Conservation (phyloP, 2,888 invertebrate genomes). For the Dicycla oo region DNA sequence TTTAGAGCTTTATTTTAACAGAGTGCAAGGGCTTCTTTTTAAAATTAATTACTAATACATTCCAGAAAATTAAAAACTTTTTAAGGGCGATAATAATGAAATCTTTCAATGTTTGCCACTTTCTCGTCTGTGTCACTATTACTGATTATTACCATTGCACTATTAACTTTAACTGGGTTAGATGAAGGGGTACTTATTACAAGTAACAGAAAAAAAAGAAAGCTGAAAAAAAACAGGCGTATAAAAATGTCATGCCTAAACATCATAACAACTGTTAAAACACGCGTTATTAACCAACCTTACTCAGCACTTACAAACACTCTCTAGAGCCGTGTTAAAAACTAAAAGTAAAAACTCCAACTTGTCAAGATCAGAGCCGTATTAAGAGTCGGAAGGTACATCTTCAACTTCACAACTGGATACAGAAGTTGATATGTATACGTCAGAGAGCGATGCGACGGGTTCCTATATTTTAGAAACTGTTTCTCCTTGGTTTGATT, state of each 20-base stretch:
- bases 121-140: neutral
- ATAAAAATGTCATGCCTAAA: neutral
- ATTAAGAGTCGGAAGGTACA: constrained; percentile 10
- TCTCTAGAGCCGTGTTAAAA: constrained; percentile 3
- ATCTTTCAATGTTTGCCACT: neutral
- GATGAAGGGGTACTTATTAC: neutral
- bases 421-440: constrained; percentile 2
- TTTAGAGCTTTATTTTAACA: neutral
- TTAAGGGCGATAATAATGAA: neutral
- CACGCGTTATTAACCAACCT: neutral
- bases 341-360: constrained; percentile 14
- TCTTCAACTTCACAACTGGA: neutral
- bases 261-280: neutral
- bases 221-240: neutral
- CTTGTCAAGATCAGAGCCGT: neutral
- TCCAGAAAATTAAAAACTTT: rapidly evolving
- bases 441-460: neutral
- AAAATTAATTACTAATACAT: neutral
- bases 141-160: neutral
- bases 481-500: no score
- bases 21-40: neutral
- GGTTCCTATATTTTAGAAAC: neutral
- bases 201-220: neutral
- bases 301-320: neutral
- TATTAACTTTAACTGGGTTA: neutral